phyloP scores from a whole-genome alignment of 2,113 vertebrate genomes.

The Apaloderma vittatum region DNA sequence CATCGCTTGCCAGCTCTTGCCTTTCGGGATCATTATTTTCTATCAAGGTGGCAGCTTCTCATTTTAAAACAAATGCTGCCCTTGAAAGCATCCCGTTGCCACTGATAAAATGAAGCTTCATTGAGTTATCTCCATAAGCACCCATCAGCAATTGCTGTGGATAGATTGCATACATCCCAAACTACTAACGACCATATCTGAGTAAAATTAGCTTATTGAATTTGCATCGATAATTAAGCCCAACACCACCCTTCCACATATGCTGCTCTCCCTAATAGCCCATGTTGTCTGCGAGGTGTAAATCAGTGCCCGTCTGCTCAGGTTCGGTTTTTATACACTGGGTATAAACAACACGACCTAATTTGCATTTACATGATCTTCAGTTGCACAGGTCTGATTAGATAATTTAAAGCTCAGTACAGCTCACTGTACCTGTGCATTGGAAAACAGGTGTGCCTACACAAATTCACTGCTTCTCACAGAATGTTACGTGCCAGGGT shows the following conservation, averaged over 20 bases:
- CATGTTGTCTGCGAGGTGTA: background rate
- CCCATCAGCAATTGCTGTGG: background rate
- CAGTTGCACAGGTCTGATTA: background rate
- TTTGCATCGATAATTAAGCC: background rate
- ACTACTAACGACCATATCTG: background rate
- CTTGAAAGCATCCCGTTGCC: conserved; percentile 39
- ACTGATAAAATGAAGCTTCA: conserved; percentile 46
- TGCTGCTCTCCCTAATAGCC: background rate
- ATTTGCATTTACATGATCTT: background rate
- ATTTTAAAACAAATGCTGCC: conserved; percentile 56
- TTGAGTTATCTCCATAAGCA: conserved; percentile 48
- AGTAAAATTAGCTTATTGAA: background rate
- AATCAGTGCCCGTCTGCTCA: background rate
- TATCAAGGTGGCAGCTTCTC: conserved; percentile 74
- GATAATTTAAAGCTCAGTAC: background rate
- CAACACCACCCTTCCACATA: background rate
- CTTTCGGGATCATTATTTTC: conserved; percentile 76
- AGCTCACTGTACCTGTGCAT: background rate
- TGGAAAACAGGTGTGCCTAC: background rate
- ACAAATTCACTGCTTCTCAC: background rate
- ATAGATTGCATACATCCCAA: conserved; percentile 32
- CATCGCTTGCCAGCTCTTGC: background rate
- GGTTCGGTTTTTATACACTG: background rate
- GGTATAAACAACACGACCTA: background rate
- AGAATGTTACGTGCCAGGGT: background rate